These are phyloP conservation scores for Caenorhabditis afra DNA, from an alignment of 2,888 invertebrate genomes.

Conservation along the genomic window DNA sequence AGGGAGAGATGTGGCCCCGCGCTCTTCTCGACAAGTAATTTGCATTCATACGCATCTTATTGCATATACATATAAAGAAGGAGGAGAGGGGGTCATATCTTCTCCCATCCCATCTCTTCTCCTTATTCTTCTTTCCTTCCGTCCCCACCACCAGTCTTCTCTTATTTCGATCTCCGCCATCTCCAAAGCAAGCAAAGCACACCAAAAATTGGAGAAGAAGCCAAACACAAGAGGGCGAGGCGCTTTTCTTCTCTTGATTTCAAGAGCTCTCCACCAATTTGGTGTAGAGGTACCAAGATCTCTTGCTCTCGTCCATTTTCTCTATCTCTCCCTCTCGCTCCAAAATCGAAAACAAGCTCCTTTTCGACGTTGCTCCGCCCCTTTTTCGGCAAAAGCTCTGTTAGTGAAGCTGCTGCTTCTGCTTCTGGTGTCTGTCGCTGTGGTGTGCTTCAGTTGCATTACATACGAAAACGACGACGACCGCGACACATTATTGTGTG, in stretches of 20 bases:
- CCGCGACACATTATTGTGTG: conserved; percentile 26
- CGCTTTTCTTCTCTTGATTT: conserved; percentile 21
- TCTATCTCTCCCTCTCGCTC: no score
- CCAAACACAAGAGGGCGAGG: conserved; percentile 17
- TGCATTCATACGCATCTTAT: conserved; percentile 58
- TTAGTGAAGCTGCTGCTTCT: neutral
- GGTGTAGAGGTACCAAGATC: neutral
- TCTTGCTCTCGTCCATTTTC: conserved; percentile 1
- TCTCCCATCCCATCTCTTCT: conserved; percentile 6
- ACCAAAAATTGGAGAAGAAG: conserved; percentile 16
- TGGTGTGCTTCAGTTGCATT: conserved; percentile 3
- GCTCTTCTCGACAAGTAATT: conserved; percentile 35
- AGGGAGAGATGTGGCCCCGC: conserved; percentile 12
- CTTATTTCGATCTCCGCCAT: conserved; percentile 34
- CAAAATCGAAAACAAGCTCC: conserved; percentile 1
- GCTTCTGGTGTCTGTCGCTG: neutral
- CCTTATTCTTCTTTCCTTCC: no score
- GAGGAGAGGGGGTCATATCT: conserved; percentile 41
- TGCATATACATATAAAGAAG: conserved; percentile 39
- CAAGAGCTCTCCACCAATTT: conserved; percentile 30
- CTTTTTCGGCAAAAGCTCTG: neutral
- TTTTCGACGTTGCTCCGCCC: neutral
- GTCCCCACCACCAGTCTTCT: conserved; percentile 9
- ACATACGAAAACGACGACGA: neutral
- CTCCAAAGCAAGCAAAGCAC: neutral